These are phyloP conservation scores for Rutilus rutilus DNA, from an alignment of 2,113 vertebrate species.

Conservation along the genomic window DNA sequence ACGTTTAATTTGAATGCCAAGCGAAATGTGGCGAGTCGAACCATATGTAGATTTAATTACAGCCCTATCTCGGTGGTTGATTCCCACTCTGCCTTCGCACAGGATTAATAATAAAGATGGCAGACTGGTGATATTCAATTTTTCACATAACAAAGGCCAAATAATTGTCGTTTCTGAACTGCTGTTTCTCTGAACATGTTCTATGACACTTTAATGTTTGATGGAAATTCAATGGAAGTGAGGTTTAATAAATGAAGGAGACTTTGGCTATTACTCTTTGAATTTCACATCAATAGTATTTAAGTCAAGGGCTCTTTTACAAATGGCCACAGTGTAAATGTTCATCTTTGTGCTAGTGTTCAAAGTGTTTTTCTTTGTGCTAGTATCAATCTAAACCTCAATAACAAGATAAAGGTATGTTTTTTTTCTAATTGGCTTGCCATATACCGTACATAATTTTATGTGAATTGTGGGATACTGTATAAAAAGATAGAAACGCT, in stretches of 20 bases:
- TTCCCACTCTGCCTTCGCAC: conserved; percentile 52
- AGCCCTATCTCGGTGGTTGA: conserved; percentile 63
- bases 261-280: neutral
- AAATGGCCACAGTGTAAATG: neutral
- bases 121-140: conserved; percentile 53
- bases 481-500: neutral
- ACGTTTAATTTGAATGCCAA: conserved; percentile 61
- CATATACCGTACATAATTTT: too few relatives aligned
- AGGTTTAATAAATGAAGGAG: neutral
- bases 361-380: too few relatives aligned
- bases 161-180: conserved; percentile 46
- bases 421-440: too few relatives aligned
- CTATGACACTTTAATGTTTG: neutral
- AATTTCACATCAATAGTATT: neutral
- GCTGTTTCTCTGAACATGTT: neutral
- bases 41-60: conserved; percentile 72
- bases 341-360: neutral
- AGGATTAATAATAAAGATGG: conserved; percentile 65
- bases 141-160: conserved; percentile 54
- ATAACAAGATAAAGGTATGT: neutral
- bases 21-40: conserved; percentile 40
- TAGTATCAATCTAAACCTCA: neutral
- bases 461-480: too few relatives aligned
- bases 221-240: neutral
- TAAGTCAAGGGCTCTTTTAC: neutral